phyloP scores from a whole-genome alignment of 2,797 vertebrate species.

The Galagoides demidoff region DNA sequence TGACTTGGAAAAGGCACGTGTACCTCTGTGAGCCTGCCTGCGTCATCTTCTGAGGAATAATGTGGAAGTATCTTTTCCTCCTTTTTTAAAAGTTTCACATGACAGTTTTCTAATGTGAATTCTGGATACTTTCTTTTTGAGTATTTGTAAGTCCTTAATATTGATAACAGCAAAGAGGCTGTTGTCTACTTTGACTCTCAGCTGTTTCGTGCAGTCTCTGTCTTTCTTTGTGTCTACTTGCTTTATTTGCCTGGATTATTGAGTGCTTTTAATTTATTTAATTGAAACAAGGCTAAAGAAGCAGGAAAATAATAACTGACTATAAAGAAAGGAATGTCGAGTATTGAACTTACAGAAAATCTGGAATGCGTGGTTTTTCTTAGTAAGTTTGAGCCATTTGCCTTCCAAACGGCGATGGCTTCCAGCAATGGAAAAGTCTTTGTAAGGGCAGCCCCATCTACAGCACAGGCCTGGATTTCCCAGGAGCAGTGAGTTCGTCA shows the following conservation, averaged over 20 bases:
- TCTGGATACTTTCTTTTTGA: constrained; percentile 27
- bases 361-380: constrained; percentile 72
- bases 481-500: constrained; percentile 82
- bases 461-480: constrained; percentile 88
- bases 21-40: neutral
- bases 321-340: constrained; percentile 48
- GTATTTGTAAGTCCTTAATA: constrained; percentile 16
- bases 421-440: constrained; percentile 89
- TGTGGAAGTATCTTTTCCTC: neutral
- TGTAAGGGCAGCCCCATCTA: constrained; percentile 90
- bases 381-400: constrained; percentile 41
- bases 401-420: constrained; percentile 65
- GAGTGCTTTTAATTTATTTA: constrained; percentile 71
- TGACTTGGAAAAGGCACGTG: neutral
- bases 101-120: constrained; percentile 20
- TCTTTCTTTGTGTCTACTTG: constrained; percentile 65
- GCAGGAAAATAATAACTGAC: constrained; percentile 46
- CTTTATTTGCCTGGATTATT: constrained; percentile 67
- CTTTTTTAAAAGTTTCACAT: neutral
- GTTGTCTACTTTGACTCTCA: constrained; percentile 21
- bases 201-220: constrained; percentile 42
- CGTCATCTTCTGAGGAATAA: neutral
- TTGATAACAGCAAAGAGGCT: neutral
- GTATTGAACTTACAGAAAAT: constrained; percentile 66
- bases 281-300: constrained; percentile 60